These are phyloP conservation scores for Pandion haliaetus DNA, from an alignment of 2,113 vertebrate species.

Conservation along the genomic window DNA sequence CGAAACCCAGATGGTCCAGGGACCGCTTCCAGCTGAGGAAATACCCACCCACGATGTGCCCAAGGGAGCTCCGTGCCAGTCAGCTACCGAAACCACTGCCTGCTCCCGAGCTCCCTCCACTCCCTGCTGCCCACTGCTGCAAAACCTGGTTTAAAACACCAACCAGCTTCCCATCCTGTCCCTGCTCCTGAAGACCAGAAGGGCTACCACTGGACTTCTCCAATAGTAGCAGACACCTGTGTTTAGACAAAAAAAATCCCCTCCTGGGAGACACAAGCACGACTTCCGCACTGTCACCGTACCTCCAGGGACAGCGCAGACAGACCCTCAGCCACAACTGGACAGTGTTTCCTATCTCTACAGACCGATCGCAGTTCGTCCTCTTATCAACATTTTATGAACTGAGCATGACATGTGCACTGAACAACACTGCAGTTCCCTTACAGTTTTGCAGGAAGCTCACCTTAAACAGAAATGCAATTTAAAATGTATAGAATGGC, in stretches of 20 bases:
- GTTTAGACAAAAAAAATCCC: background rate
- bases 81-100: background rate
- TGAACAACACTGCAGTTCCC: background rate
- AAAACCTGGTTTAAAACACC: background rate
- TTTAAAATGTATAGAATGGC: background rate
- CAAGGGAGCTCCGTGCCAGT: background rate
- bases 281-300: background rate
- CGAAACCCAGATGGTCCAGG: background rate
- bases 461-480: background rate
- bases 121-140: background rate
- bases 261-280: background rate
- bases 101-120: background rate
- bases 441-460: background rate
- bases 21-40: background rate
- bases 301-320: background rate
- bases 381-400: background rate
- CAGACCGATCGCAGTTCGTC: rapidly evolving
- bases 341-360: background rate
- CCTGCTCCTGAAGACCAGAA: background rate
- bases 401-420: background rate
- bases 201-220: background rate
- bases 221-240: background rate
- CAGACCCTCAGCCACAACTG: background rate
- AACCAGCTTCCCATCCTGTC: background rate
- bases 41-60: background rate